Percentiles rank a stretch among this genome's conserved stretches.
These are phyloP conservation scores for Leptinotarsa rubiginosa DNA, from an alignment of 2,888 invertebrate species.

Conservation along the genomic window DNA sequence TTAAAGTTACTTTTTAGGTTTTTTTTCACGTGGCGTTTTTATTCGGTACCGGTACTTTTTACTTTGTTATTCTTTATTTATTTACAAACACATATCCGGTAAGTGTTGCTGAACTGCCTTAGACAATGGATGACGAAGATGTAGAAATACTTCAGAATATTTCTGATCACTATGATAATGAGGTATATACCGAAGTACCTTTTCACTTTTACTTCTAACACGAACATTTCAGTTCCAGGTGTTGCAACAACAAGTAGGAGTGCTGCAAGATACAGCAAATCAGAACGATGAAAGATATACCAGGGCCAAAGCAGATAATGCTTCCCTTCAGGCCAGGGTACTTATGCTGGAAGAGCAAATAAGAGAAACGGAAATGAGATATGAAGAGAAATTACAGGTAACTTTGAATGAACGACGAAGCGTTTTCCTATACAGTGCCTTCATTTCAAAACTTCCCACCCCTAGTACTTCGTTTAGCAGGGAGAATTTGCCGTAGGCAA, in stretches of 20 bases:
- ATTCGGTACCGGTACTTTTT: background rate
- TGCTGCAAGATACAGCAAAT: slow-evolving; percentile 88
- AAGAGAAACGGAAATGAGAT: slow-evolving; percentile 74
- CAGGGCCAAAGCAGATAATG: slow-evolving; percentile 92
- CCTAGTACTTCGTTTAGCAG: too few relatives aligned
- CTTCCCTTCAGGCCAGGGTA: slow-evolving; percentile 88
- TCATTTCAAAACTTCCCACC: too few relatives aligned
- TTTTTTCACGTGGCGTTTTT: background rate
- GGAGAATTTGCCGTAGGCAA: too few relatives aligned
- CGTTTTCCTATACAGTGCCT: too few relatives aligned
- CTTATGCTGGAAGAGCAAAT: slow-evolving; percentile 93
- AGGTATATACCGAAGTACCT: too few relatives aligned
- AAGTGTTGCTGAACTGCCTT: too few relatives aligned
- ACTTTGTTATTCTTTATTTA: background rate
- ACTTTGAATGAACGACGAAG: slow-evolving; percentile 4
- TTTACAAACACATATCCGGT: background rate
- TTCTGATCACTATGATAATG: too few relatives aligned
- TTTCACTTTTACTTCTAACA: background rate
- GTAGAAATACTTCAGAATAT: too few relatives aligned
- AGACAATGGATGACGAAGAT: too few relatives aligned
- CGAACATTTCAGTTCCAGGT: slow-evolving; percentile 80
- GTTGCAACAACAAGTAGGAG: slow-evolving; percentile 92
- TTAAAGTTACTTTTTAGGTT: too few relatives aligned
- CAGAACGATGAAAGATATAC: slow-evolving; percentile 90
- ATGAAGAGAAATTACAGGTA: slow-evolving; percentile 69